phyloP scores from a whole-genome alignment of 2,797 vertebrate species.

The Oreochromis mossambicus region DNA sequence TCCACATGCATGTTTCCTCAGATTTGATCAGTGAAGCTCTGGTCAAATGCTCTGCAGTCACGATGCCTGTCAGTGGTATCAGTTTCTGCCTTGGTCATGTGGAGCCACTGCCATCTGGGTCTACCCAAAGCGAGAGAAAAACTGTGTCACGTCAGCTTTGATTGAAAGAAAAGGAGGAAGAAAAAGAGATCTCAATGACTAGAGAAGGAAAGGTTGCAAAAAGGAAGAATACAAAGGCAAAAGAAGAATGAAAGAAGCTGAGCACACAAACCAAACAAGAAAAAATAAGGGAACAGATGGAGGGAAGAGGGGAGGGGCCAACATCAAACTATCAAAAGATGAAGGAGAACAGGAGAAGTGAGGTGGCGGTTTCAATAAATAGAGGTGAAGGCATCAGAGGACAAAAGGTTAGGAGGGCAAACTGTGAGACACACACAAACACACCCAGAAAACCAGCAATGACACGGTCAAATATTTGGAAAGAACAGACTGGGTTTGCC shows the following conservation, averaged over 20 bases:
- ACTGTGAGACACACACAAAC: background rate
- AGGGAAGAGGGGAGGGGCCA: background rate
- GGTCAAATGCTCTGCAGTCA: background rate
- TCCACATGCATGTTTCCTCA: background rate
- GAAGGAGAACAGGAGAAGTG: background rate
- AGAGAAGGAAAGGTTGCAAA: background rate
- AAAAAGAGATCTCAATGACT: background rate
- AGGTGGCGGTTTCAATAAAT: background rate
- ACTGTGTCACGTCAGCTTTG: conserved; percentile 16
- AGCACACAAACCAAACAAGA: background rate
- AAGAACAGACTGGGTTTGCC: conserved; percentile 18
- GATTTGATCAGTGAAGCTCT: background rate
- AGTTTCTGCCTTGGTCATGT: background rate
- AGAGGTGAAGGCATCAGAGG: background rate
- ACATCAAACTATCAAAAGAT: background rate
- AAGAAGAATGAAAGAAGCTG: background rate
- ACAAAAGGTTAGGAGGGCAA: background rate
- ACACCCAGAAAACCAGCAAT: background rate
- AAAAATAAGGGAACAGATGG: background rate
- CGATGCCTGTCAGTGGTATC: background rate
- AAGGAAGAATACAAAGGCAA: too few species aligned
- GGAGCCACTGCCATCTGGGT: background rate
- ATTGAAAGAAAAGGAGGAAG: background rate
- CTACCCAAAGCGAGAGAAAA: background rate
- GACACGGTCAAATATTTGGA: conserved; percentile 25